phyloP scores from a whole-genome alignment of 2,888 invertebrate genomes.

The Petrolisthes manimaculis region DNA sequence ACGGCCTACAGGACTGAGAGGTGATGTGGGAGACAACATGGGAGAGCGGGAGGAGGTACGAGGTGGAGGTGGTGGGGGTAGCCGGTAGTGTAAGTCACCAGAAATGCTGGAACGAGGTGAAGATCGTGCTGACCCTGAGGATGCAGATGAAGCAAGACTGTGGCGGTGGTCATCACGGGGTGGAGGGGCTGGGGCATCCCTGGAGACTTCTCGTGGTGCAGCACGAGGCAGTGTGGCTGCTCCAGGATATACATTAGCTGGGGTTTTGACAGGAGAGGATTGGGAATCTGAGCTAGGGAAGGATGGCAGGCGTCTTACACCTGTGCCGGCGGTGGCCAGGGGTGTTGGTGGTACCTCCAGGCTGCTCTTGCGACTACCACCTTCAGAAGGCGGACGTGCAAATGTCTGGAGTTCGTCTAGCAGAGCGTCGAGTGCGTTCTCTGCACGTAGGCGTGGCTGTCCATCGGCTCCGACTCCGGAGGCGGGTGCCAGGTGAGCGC shows the following conservation, averaged over 20 bases:
- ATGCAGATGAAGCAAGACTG: conserved; percentile 28
- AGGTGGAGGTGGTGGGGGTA: conserved; percentile 93
- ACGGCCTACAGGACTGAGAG: conserved; percentile 73
- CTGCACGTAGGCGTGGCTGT: conserved; percentile 69
- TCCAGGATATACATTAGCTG: conserved; percentile 60
- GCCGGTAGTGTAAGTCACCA: conserved; percentile 67
- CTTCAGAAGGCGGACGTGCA: conserved; percentile 76
- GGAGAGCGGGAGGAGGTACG: conserved; percentile 90
- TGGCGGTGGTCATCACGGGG: conserved; percentile 53
- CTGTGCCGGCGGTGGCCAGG: conserved; percentile 49
- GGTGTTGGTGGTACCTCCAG: conserved; percentile 55
- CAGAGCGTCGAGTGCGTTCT: conserved; percentile 97
- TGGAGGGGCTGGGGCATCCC: conserved; percentile 69
- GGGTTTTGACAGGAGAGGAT: conserved; percentile 67
- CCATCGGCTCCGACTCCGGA: conserved; percentile 56
- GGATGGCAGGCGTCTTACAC: conserved; percentile 74
- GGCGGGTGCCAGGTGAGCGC: conserved; percentile 64
- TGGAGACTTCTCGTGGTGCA: conserved; percentile 37
- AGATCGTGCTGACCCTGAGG: conserved; percentile 37
- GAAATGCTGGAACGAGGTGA: conserved; percentile 35
- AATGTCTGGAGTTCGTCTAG: conserved; percentile 93
- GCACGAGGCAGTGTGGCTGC: conserved; percentile 50
- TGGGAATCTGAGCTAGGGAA: conserved; percentile 83
- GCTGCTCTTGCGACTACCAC: conserved; percentile 58
- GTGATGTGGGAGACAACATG: conserved; percentile 84